Conservation (phyloP, 2,797 vertebrate species). For the Micropoecilia bifurca region DNA sequence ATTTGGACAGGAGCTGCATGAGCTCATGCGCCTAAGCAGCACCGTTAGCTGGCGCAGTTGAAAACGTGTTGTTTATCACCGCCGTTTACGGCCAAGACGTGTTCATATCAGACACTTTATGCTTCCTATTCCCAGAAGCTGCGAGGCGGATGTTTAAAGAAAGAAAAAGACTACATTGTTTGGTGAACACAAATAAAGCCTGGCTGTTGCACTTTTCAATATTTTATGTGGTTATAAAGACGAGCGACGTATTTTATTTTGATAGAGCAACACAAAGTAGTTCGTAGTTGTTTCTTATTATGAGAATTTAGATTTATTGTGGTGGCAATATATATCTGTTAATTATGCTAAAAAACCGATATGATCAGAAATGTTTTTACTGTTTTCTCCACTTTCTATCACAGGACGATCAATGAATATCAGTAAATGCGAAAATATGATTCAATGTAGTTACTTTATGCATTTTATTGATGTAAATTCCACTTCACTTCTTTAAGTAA, state of each 20-base stretch:
- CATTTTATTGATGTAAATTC: too few relatives aligned
- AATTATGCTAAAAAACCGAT: too few relatives aligned
- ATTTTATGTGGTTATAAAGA: not conserved
- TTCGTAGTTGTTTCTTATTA: not conserved
- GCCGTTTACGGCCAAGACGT: not conserved
- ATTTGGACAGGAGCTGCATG: slow-evolving; percentile 31
- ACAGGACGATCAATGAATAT: too few relatives aligned
- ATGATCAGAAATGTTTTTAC: too few relatives aligned
- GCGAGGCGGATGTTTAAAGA: not conserved
- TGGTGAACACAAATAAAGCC: not conserved
- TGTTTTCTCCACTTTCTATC: too few relatives aligned
- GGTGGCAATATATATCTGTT: too few relatives aligned
- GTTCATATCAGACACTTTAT: not conserved
- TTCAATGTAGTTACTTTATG: too few relatives aligned
- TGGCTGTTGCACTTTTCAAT: not conserved
- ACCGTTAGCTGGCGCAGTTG: not conserved
- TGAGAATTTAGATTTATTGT: not conserved
- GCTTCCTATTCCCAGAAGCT: not conserved
- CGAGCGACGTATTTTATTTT: not conserved
- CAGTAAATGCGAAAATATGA: too few relatives aligned
- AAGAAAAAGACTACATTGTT: not conserved
- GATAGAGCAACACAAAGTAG: not conserved
- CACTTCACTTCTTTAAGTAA: too few relatives aligned
- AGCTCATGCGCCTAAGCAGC: slow-evolving; percentile 5
- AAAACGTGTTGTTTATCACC: not conserved